A percentile compares a stretch with the other conserved stretches of the same genome.
Conservation (phyloP, 2,113 vertebrate genomes). For the Syngnathus scovelli region DNA sequence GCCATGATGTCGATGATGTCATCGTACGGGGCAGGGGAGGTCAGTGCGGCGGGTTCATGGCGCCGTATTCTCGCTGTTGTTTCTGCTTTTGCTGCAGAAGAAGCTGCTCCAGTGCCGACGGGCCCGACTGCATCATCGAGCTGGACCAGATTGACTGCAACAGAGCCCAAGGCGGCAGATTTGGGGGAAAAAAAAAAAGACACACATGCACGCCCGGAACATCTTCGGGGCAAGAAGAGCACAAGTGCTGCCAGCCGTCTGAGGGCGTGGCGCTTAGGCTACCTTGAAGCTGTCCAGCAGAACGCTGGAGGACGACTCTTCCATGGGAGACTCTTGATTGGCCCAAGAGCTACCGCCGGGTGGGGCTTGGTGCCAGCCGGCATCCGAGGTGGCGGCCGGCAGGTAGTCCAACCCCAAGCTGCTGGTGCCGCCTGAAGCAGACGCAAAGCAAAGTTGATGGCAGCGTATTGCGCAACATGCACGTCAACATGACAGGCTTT, state of each 20-base stretch:
- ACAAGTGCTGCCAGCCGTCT: too few relatives aligned
- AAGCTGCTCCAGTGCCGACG: constrained; percentile 97
- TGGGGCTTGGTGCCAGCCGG: constrained; percentile 85
- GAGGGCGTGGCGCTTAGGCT: too few relatives aligned
- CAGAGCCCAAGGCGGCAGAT: too few relatives aligned
- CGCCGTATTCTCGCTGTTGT: constrained; percentile 91
- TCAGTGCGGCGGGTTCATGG: constrained; percentile 99
- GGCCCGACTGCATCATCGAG: constrained; percentile 98
- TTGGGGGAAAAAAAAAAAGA: too few relatives aligned
- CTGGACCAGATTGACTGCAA: constrained; percentile 98
- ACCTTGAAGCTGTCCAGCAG: constrained; percentile 98
- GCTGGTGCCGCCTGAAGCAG: constrained; percentile 70
- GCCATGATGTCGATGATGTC: constrained; percentile 19
- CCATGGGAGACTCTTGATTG: constrained; percentile 84
- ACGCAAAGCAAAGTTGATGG: neutral
- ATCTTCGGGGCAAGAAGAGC: too few relatives aligned
- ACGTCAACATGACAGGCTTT: too few relatives aligned
- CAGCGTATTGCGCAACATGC: too few relatives aligned
- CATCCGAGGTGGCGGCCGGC: constrained; percentile 79
- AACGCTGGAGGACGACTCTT: constrained; percentile 90
- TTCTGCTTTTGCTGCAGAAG: constrained; percentile 99
- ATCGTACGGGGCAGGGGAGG: constrained; percentile 33
- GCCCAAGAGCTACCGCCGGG: constrained; percentile 81
- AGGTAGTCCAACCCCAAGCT: constrained; percentile 93
- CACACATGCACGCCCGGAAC: too few relatives aligned